Conservation (phyloP, 2,888 invertebrate species). For the Biston betularia region DNA sequence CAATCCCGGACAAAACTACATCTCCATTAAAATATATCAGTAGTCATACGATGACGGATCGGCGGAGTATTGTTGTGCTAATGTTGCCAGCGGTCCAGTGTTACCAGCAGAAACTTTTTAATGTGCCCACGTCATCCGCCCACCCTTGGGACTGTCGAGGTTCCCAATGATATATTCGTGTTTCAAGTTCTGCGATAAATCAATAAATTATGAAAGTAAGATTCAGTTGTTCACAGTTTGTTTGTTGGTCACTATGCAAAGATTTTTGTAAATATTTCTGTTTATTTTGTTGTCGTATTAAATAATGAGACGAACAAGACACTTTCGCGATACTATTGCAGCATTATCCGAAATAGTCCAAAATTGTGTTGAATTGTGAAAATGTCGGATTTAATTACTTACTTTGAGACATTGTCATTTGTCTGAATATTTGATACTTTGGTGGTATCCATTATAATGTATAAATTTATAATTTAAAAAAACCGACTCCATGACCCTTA, state of each 20-base stretch:
- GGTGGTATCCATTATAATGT: too few species aligned
- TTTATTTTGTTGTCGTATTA: too few species aligned
- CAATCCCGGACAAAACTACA: constrained; percentile 69
- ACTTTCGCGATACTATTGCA: too few species aligned
- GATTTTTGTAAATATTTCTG: background rate
- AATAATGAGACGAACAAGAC: too few species aligned
- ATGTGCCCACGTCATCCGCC: constrained; percentile 47
- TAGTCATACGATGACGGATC: constrained; percentile 84
- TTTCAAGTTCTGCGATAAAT: constrained; percentile 28
- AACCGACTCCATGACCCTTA: too few species aligned
- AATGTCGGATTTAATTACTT: too few species aligned
- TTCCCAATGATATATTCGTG: constrained; percentile 39
- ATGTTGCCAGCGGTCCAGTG: constrained; percentile 59
- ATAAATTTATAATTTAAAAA: too few species aligned
- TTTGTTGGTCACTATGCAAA: constrained; percentile 4
- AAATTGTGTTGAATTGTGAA: too few species aligned
- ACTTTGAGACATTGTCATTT: too few species aligned
- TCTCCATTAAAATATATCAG: constrained; percentile 86
- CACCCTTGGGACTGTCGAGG: constrained; percentile 40
- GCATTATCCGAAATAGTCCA: too few species aligned
- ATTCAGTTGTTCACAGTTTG: constrained; percentile 17
- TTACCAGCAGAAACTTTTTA: constrained; percentile 59
- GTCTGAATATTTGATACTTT: too few species aligned
- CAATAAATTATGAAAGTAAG: constrained; percentile 32
- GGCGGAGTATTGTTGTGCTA: constrained; percentile 81